A percentile compares a stretch with the other conserved stretches of the same genome.
These are phyloP conservation scores for Aegotheles bennettii DNA, from an alignment of 2,113 vertebrate species.

Conservation along the genomic window DNA sequence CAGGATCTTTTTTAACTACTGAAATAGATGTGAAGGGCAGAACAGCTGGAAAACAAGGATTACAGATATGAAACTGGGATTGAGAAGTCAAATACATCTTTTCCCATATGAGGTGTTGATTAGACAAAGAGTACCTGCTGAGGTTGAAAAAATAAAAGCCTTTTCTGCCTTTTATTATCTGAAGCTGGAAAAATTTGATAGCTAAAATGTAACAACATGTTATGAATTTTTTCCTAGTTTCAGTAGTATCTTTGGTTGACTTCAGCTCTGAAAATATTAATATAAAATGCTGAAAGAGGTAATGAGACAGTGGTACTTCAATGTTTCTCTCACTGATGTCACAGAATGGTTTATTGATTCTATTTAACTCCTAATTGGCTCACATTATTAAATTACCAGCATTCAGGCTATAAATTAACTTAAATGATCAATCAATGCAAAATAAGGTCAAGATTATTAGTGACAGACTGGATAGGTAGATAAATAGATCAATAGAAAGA, in stretches of 20 bases:
- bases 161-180: background rate
- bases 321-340: background rate
- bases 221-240: background rate
- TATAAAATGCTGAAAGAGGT: background rate
- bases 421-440: slow-evolving; percentile 39
- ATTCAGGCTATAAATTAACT: background rate
- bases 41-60: background rate
- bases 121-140: background rate
- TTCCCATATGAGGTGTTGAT: background rate
- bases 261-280: background rate
- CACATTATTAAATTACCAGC: slow-evolving; percentile 35
- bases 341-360: slow-evolving; percentile 18
- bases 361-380: slow-evolving; percentile 3
- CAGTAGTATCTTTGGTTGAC: background rate
- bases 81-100: background rate
- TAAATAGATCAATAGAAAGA: slow-evolving; percentile 48
- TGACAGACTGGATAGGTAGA: slow-evolving; percentile 20
- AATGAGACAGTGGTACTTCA: background rate
- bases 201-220: background rate
- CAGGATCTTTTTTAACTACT: background rate
- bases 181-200: background rate
- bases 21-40: background rate
- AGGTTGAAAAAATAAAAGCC: background rate
- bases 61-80: background rate
- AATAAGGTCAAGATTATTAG: slow-evolving; percentile 48